Conservation (phyloP, 2,797 vertebrate genomes). For the Danio albolineatus region DNA sequence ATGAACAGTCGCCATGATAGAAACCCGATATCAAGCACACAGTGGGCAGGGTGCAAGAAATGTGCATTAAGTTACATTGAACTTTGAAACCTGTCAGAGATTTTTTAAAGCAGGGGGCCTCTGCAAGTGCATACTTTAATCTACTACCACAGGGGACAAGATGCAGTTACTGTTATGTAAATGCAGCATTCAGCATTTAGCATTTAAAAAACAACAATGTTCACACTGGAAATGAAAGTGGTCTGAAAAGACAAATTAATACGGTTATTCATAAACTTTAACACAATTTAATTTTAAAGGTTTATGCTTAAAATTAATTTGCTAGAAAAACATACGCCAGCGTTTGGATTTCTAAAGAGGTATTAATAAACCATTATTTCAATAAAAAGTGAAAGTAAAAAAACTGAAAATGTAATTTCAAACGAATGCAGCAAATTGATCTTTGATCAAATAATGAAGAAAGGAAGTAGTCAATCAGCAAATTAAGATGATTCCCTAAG, state of each 20-base stretch:
- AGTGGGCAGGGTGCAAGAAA: slow-evolving; percentile 7
- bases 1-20: slow-evolving; percentile 18
- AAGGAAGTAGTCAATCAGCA: too few relatives aligned
- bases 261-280: background rate
- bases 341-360: background rate
- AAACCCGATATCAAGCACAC: slow-evolving; percentile 6
- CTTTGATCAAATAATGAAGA: too few relatives aligned
- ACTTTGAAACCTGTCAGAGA: slow-evolving; percentile 34
- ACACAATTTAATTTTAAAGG: background rate
- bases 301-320: background rate
- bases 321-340: background rate
- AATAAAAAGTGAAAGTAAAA: too few relatives aligned
- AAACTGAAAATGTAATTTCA: too few relatives aligned
- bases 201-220: background rate
- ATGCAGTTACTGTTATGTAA: background rate
- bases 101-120: slow-evolving; percentile 9
- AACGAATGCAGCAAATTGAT: too few relatives aligned
- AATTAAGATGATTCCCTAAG: too few relatives aligned
- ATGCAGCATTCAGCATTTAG: background rate
- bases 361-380: too few relatives aligned
- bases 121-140: slow-evolving; percentile 22
- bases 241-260: background rate
- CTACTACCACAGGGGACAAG: background rate
- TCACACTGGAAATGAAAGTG: background rate
- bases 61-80: slow-evolving; percentile 40